Evolutionary conservation across 2,888 invertebrate genomes (phyloP).

Genomic region (Monochamus alternatus): DNA sequence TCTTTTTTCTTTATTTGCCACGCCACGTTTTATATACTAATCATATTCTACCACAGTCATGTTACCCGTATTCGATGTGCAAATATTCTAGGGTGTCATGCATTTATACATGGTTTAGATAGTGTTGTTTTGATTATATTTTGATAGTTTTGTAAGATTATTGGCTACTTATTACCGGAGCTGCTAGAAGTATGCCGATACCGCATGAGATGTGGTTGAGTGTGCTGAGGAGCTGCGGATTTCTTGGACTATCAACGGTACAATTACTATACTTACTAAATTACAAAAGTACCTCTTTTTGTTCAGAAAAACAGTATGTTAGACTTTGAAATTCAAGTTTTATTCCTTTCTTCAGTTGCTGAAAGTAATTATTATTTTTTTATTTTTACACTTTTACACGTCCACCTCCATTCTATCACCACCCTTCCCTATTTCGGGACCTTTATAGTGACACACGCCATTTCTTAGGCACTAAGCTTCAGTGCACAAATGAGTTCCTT

Average conservation of each 20-base stretch:
- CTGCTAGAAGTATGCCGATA: slow-evolving; percentile 69
- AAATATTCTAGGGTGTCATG: slow-evolving; percentile 54
- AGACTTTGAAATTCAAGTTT: slow-evolving; percentile 58
- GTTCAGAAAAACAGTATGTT: slow-evolving; percentile 56
- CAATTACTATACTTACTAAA: slow-evolving; percentile 65
- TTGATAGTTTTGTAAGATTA: slow-evolving; percentile 71
- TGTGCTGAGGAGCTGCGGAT: slow-evolving; percentile 69
- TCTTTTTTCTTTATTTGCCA: slow-evolving; percentile 47
- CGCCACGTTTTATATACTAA: slow-evolving; percentile 55
- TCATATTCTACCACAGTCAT: slow-evolving; percentile 50
- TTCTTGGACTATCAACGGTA: slow-evolving; percentile 69
- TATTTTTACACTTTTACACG: slow-evolving; percentile 51
- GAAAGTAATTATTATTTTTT: slow-evolving; percentile 61
- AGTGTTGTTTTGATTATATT: slow-evolving; percentile 71
- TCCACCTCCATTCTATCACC: slow-evolving; percentile 40
- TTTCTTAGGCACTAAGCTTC: neutral
- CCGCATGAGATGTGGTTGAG: slow-evolving; percentile 68
- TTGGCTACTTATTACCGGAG: slow-evolving; percentile 68
- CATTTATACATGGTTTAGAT: slow-evolving; percentile 69
- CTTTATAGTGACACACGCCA: slow-evolving; percentile 3
- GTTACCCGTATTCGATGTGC: slow-evolving; percentile 28
- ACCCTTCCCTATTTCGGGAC: slow-evolving; percentile 19
- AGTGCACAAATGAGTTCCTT: too few relatives aligned
- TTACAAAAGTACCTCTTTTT: slow-evolving; percentile 56
- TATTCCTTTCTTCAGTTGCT: slow-evolving; percentile 60